Conservation (phyloP, 2,797 vertebrate species). For the Morelia viridis region DNA sequence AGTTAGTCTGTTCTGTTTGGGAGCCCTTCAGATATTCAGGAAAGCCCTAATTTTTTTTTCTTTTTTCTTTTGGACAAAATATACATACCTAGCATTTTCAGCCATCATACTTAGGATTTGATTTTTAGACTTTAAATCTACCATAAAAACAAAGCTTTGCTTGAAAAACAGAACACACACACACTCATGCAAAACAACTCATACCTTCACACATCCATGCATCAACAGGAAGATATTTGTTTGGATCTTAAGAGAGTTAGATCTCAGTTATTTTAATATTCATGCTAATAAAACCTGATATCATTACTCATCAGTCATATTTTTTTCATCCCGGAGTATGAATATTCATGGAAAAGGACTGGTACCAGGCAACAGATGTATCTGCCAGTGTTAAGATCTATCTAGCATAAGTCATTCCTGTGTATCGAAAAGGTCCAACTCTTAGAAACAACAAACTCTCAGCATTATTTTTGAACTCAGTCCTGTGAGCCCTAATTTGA, state of each 20-base stretch:
- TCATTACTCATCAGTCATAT: too few relatives aligned
- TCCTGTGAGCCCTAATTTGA: background rate
- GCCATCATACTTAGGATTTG: background rate
- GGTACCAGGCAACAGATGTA: background rate
- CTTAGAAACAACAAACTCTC: background rate
- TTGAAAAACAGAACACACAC: background rate
- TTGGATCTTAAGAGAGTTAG: background rate
- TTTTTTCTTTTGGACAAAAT: background rate
- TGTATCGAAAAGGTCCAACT: background rate
- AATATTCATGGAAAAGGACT: background rate
- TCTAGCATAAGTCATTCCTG: background rate
- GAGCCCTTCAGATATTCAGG: background rate
- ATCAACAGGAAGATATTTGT: background rate
- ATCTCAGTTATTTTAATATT: background rate
- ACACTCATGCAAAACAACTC: background rate
- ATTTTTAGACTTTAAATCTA: background rate
- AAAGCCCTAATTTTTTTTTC: background rate
- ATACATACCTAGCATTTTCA: background rate
- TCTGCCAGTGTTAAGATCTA: background rate
- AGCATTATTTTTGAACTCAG: background rate
- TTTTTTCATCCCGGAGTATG: background rate
- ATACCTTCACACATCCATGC: background rate
- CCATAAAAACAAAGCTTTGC: background rate
- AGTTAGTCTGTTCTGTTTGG: background rate
- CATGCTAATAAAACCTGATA: background rate